Conservation (phyloP, 2,888 invertebrate genomes). For the Lacanobia oleracea region DNA sequence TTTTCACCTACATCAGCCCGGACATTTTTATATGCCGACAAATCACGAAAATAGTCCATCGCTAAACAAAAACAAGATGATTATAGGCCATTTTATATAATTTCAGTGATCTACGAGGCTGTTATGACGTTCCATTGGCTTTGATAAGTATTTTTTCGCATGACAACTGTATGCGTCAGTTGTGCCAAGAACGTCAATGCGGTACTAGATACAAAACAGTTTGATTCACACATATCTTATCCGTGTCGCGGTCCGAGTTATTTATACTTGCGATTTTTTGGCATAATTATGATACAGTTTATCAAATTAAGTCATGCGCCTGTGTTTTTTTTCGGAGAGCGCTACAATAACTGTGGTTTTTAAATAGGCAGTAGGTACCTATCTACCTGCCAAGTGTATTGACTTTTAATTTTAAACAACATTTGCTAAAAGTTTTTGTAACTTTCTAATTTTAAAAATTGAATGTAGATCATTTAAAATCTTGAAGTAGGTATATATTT, state of each 20-base stretch:
- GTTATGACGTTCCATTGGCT: conserved; percentile 79
- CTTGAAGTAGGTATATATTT: background rate
- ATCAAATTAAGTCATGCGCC: conserved; percentile 26
- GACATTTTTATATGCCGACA: conserved; percentile 87
- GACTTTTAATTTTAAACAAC: background rate
- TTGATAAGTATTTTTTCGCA: conserved; percentile 81
- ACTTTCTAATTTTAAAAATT: background rate
- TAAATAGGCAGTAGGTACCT: background rate
- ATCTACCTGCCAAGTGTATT: background rate
- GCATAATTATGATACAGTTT: conserved; percentile 39
- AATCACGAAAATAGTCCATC: conserved; percentile 86
- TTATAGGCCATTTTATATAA: conserved; percentile 87
- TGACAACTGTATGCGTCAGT: conserved; percentile 78
- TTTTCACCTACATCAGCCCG: conserved; percentile 77
- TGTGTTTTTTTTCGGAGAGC: conserved; percentile 13
- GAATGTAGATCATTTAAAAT: background rate
- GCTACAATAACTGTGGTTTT: conserved; percentile 8
- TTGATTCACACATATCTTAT: conserved; percentile 72
- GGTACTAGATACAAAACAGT: conserved; percentile 72
- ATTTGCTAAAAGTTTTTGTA: background rate
- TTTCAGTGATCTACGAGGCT: conserved; percentile 84
- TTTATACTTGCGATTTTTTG: conserved; percentile 39
- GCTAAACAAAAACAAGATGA: conserved; percentile 87
- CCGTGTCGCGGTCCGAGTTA: conserved; percentile 48
- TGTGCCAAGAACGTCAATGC: conserved; percentile 75